These are phyloP conservation scores for Gymnoscelis rufifasciata DNA, from an alignment of 2,888 invertebrate species.

Conservation along the genomic window DNA sequence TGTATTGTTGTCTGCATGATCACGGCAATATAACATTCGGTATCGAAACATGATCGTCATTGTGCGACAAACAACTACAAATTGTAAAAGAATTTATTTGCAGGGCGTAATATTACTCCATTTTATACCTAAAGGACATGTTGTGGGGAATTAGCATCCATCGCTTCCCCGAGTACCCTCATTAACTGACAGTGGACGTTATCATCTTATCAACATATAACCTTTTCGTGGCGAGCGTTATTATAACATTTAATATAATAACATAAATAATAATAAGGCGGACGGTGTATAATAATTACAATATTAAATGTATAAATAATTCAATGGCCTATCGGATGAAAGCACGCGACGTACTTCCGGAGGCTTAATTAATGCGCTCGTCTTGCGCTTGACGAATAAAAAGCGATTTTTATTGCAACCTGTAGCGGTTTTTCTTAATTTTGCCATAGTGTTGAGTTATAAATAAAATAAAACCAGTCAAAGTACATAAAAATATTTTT, in stretches of 20 bases:
- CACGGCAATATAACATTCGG: slow-evolving; percentile 32
- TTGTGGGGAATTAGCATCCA: slow-evolving; percentile 53
- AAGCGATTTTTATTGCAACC: slow-evolving; percentile 51
- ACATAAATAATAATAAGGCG: slow-evolving; percentile 73
- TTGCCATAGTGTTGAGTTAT: too few species aligned
- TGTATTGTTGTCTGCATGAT: slow-evolving; percentile 17
- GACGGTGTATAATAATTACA: slow-evolving; percentile 72
- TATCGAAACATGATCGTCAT: slow-evolving; percentile 48
- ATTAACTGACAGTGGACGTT: slow-evolving; percentile 60
- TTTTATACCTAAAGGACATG: slow-evolving; percentile 43
- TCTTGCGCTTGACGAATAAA: slow-evolving; percentile 57
- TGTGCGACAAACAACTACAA: slow-evolving; percentile 64
- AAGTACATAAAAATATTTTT: too few species aligned
- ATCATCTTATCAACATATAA: slow-evolving; percentile 68
- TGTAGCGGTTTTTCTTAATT: too few species aligned
- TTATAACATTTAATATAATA: slow-evolving; percentile 75
- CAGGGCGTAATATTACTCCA: slow-evolving; percentile 50
- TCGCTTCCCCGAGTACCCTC: slow-evolving; percentile 43
- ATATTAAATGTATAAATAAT: slow-evolving; percentile 78
- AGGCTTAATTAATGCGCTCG: slow-evolving; percentile 63
- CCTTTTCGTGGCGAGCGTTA: slow-evolving; percentile 67
- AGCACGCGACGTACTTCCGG: slow-evolving; percentile 76
- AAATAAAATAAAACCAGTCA: too few species aligned
- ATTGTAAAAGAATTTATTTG: slow-evolving; percentile 58
- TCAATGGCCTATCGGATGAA: slow-evolving; percentile 70